Percentiles rank a stretch among this genome's conserved stretches.
phyloP scores from a whole-genome alignment of 1,140 invertebrate genomes.

The Belonocnema kinseyi region DNA sequence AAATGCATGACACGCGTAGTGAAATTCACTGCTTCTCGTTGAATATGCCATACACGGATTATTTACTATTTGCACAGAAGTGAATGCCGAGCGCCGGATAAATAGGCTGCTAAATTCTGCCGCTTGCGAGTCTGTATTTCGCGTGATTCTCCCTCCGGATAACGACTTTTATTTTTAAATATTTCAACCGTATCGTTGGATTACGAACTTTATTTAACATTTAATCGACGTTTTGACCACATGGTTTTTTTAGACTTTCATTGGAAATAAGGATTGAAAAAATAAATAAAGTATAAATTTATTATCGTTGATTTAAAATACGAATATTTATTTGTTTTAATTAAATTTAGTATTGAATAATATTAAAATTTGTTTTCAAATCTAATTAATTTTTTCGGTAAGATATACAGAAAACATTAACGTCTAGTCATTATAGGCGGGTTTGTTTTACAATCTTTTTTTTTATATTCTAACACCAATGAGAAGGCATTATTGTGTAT shows the following conservation, averaged over 20 bases:
- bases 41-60: conserved; percentile 36
- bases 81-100: conserved; percentile 26
- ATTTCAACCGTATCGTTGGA: conserved; percentile 16
- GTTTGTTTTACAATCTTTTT: no score
- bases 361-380: no score
- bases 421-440: no score
- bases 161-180: conserved; percentile 24
- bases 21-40: conserved; percentile 32
- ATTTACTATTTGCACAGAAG: conserved; percentile 39
- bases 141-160: conserved; percentile 8
- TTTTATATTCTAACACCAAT: no score
- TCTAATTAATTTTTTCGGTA: no score
- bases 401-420: no score
- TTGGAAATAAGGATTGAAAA: no score
- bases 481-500: no score
- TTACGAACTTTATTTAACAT: neutral
- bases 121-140: conserved; percentile 24
- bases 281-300: no score
- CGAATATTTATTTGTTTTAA: no score
- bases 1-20: conserved; percentile 34
- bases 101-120: conserved; percentile 29
- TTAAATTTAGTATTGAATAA: no score
- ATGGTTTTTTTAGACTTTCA: neutral
- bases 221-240: neutral
- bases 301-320: no score